A percentile compares a stretch with the other conserved stretches of the same genome.
Conservation (phyloP, 2,888 invertebrate genomes). For the Watsonalla cultraria region DNA sequence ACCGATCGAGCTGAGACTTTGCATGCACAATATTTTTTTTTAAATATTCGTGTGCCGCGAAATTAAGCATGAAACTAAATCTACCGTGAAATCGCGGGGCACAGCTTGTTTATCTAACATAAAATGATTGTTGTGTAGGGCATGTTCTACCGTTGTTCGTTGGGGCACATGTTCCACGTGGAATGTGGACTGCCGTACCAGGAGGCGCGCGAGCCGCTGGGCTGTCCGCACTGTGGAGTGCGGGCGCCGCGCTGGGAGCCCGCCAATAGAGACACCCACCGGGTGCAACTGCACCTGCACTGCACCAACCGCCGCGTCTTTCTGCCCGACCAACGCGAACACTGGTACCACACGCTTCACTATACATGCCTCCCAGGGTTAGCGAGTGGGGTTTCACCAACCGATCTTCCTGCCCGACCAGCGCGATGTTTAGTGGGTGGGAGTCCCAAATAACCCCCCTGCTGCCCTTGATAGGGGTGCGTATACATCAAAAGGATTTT, state of each 20-base stretch:
- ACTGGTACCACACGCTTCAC: constrained; percentile 39
- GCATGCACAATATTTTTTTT: too few relatives aligned
- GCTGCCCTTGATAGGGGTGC: not conserved
- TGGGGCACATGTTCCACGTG: constrained; percentile 89
- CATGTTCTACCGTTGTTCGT: constrained; percentile 87
- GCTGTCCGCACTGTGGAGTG: constrained; percentile 72
- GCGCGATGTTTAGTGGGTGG: too few relatives aligned
- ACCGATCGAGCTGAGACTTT: too few relatives aligned
- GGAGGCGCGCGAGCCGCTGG: constrained; percentile 37
- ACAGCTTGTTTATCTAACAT: too few relatives aligned
- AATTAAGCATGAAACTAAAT: too few relatives aligned
- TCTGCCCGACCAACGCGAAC: constrained; percentile 64
- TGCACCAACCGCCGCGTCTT: constrained; percentile 57
- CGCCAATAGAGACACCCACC: constrained; percentile 40
- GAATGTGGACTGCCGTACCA: constrained; percentile 82
- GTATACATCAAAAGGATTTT: too few relatives aligned
- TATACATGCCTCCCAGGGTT: not conserved
- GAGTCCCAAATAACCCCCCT: not conserved
- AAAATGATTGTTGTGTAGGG: constrained; percentile 74
- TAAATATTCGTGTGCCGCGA: too few relatives aligned
- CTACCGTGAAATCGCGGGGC: too few relatives aligned
- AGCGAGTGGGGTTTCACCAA: too few relatives aligned
- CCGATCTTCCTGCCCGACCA: too few relatives aligned
- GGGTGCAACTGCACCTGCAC: constrained; percentile 50
- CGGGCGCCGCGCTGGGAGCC: constrained; percentile 54